phyloP scores from a whole-genome alignment of 2,113 vertebrate species.

The Megalops atlanticus region DNA sequence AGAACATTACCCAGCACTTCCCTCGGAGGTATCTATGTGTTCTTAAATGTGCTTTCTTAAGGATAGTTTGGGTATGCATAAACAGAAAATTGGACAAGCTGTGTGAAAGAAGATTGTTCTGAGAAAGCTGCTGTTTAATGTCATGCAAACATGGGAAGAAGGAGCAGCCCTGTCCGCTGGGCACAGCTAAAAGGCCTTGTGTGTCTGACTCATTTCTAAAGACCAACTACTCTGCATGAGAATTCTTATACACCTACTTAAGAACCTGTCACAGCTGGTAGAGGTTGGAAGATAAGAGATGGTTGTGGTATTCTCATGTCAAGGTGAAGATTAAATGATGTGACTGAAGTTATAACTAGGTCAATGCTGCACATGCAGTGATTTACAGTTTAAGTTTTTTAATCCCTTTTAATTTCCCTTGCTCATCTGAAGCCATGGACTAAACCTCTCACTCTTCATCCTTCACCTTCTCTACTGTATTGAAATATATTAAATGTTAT shows the following conservation, averaged over 20 bases:
- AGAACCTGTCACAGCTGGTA: constrained; percentile 13
- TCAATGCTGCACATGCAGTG: too few relatives aligned
- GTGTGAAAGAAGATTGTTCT: not conserved
- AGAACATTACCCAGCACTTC: too few relatives aligned
- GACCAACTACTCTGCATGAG: not conserved
- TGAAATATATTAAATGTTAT: not conserved
- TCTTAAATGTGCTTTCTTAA: not conserved
- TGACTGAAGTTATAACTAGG: not conserved
- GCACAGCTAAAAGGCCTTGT: constrained; percentile 2
- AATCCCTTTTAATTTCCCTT: not conserved
- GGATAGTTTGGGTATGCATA: not conserved
- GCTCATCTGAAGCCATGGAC: too few relatives aligned
- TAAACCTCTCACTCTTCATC: too few relatives aligned
- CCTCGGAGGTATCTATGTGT: not conserved
- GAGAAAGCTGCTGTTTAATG: not conserved
- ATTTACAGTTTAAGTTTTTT: not conserved
- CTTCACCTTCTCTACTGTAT: not conserved
- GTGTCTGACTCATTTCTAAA: not conserved
- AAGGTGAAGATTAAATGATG: not conserved
- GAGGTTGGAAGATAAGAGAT: not conserved
- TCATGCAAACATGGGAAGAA: not conserved
- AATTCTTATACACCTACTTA: constrained; percentile 3
- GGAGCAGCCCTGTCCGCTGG: not conserved
- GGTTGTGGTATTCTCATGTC: not conserved
- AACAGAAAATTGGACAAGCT: not conserved